Percentiles rank a stretch among this genome's conserved stretches.
Conservation (phyloP, 2,888 invertebrate species). For the Syrphus vitripennis region DNA sequence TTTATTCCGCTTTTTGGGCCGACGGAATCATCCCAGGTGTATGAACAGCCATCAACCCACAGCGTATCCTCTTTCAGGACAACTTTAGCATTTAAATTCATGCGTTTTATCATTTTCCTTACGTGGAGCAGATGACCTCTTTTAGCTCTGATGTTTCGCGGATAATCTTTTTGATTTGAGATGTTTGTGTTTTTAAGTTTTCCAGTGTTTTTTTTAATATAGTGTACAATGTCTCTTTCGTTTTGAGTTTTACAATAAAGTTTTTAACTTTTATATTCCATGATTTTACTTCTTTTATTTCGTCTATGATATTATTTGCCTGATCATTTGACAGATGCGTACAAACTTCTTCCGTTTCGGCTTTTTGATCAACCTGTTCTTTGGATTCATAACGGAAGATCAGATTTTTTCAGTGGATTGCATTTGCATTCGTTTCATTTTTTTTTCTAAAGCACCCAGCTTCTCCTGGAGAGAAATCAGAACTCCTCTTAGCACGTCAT, state of each 20-base stretch:
- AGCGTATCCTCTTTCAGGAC: no score
- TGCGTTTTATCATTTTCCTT: no score
- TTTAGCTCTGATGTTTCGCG: no score
- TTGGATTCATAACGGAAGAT: background rate
- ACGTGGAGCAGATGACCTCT: no score
- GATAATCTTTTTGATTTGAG: no score
- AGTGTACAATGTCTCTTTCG: background rate
- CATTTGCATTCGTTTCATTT: no score
- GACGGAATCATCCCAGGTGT: no score
- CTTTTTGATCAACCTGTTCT: background rate
- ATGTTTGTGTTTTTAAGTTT: background rate
- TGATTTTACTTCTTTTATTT: background rate
- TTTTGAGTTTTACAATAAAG: background rate
- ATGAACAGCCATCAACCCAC: background rate
- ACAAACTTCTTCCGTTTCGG: background rate
- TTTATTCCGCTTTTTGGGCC: no score
- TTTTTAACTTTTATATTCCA: background rate
- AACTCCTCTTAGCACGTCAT: no score
- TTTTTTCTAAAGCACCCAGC: background rate
- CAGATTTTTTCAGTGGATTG: background rate
- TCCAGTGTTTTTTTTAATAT: background rate
- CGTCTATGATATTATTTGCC: background rate
- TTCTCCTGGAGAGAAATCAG: background rate
- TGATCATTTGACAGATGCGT: background rate
- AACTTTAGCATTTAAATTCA: no score